phyloP scores from a whole-genome alignment of 2,888 invertebrate species.

The Quadroppia sp. region DNA sequence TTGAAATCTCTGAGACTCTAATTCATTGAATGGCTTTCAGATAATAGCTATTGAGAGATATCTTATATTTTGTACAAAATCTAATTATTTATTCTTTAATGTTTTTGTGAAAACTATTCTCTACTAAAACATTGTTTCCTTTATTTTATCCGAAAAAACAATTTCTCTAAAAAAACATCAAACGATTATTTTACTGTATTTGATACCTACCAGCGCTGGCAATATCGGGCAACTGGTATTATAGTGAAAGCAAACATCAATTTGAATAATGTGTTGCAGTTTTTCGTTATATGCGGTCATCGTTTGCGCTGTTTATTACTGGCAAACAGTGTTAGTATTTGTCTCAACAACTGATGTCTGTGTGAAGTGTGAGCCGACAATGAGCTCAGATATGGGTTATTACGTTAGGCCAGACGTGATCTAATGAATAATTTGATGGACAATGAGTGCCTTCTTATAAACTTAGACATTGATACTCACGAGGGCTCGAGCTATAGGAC shows the following conservation, averaged over 20 bases:
- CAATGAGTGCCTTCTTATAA: conserved; percentile 13
- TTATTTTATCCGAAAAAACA: not conserved
- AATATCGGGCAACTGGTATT: conserved; percentile 5
- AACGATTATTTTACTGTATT: not conserved
- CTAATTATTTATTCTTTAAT: not conserved
- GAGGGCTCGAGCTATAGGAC: not conserved
- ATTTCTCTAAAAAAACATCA: no score
- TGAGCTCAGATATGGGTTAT: conserved; percentile 25
- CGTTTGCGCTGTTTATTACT: conserved; percentile 13
- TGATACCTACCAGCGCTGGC: no score
- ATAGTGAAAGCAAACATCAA: conserved; percentile 15
- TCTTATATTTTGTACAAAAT: no score
- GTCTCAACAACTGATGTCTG: conserved; percentile 14
- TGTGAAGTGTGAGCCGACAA: conserved; percentile 26
- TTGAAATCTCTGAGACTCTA: no score
- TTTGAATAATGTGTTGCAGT: conserved; percentile 25
- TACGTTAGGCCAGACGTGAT: conserved; percentile 23
- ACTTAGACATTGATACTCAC: conserved; percentile 15
- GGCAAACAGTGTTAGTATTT: conserved; percentile 14
- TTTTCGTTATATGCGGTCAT: conserved; percentile 23
- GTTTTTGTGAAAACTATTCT: not conserved
- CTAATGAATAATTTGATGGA: conserved; percentile 35
- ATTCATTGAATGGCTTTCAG: no score
- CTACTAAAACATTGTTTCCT: not conserved
- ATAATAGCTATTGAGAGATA: no score